A percentile compares a stretch with the other conserved stretches of the same genome.
Evolutionary conservation across 2,113 vertebrate genomes (phyloP).

Genomic region (Channa maculata): DNA sequence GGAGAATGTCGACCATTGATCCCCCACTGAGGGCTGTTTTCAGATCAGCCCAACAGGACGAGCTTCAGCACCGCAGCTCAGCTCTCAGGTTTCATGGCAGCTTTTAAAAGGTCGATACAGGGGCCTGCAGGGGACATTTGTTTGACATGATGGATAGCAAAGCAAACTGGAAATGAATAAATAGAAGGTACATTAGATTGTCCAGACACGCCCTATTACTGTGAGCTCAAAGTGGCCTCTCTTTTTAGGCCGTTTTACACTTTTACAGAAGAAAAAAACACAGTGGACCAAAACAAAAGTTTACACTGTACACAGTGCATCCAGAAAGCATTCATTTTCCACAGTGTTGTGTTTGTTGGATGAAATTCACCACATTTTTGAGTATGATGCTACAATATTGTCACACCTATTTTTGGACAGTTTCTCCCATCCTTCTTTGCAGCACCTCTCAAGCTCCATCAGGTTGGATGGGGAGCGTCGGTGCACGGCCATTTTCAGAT

Average conservation of each 20-base stretch:
- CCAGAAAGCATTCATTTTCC: too few relatives aligned
- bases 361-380: too few relatives aligned
- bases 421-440: too few relatives aligned
- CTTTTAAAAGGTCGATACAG: constrained; percentile 74
- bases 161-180: constrained; percentile 66
- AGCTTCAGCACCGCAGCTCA: not conserved
- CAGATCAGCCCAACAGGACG: constrained; percentile 16
- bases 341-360: too few relatives aligned
- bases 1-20: constrained; percentile 61
- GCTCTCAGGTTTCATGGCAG: constrained; percentile 71
- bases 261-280: not conserved
- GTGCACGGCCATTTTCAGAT: too few relatives aligned
- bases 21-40: constrained; percentile 23
- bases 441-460: too few relatives aligned
- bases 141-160: constrained; percentile 57
- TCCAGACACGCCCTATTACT: constrained; percentile 20
- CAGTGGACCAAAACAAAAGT: too few relatives aligned
- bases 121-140: constrained; percentile 66
- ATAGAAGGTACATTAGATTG: constrained; percentile 53
- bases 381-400: too few relatives aligned
- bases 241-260: not conserved
- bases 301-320: too few relatives aligned
- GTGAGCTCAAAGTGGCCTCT: not conserved
- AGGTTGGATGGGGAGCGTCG: too few relatives aligned
- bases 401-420: too few relatives aligned